Conservation (phyloP, 2,797 vertebrate genomes). For the Lycodopsis pacificus region DNA sequence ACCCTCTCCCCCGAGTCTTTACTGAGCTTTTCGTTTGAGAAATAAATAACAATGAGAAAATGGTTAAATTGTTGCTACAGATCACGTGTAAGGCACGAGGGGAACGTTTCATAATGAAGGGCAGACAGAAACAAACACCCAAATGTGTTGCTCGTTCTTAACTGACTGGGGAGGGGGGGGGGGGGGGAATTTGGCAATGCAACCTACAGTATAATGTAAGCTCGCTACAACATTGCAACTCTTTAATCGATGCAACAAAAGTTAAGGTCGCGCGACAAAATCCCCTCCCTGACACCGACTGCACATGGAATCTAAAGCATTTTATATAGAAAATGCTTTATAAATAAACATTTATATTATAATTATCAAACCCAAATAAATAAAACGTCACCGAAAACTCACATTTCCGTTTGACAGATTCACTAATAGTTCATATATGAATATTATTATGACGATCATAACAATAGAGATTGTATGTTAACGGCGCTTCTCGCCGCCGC, state of each 20-base stretch:
- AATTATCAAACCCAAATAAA: not conserved
- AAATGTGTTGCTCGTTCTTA: not conserved
- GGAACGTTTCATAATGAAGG: constrained; percentile 21
- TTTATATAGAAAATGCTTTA: not conserved
- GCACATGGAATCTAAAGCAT: not conserved
- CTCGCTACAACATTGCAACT: not conserved
- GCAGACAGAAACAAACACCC: constrained; percentile 6
- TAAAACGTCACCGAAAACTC: no score
- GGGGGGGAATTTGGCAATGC: not conserved
- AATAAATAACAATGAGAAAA: constrained; percentile 29
- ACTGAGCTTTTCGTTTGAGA: constrained; percentile 49
- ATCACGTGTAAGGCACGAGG: constrained; percentile 7
- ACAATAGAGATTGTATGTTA: not conserved
- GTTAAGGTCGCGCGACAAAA: constrained; percentile 10
- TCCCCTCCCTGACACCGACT: not conserved
- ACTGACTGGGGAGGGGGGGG: not conserved
- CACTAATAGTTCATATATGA: not conserved
- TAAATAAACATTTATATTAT: not conserved
- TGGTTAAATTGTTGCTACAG: constrained; percentile 19
- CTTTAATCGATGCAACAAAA: constrained; percentile 10
- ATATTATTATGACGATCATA: not conserved
- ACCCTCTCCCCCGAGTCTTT: constrained; percentile 83
- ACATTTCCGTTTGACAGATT: not conserved
- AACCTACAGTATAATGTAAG: not conserved
- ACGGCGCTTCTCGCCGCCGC: constrained; percentile 17